Conservation (phyloP, 2,113 vertebrate genomes). For the Rhegmatorhina hoffmannsi region DNA sequence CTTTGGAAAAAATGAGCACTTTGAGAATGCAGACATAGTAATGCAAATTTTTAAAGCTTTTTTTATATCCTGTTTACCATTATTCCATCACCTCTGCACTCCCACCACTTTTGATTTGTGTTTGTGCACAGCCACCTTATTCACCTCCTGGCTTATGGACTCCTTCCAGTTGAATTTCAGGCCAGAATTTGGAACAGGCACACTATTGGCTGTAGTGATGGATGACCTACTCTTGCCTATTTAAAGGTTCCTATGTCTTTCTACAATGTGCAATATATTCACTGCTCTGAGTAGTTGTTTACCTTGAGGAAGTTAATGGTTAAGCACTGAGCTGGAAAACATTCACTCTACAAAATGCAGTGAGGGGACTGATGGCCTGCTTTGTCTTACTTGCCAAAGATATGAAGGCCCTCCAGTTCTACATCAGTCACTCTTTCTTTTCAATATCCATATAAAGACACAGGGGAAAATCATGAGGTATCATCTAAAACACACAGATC, state of each 20-base stretch:
- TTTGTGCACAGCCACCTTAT: background rate
- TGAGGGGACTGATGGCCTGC: background rate
- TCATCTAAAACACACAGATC: background rate
- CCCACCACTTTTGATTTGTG: conserved; percentile 24
- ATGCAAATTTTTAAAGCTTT: background rate
- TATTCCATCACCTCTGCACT: background rate
- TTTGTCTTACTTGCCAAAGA: conserved; percentile 31
- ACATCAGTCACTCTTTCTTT: conserved; percentile 21
- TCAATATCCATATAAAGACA: background rate
- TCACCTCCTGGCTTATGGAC: background rate
- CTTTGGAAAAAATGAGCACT: background rate
- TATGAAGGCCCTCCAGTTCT: conserved; percentile 34
- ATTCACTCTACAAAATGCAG: background rate
- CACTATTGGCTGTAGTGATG: background rate
- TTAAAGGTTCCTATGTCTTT: conserved; percentile 35
- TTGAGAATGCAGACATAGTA: background rate
- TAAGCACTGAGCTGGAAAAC: conserved; percentile 55
- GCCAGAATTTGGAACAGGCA: background rate
- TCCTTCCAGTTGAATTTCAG: background rate
- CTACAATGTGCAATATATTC: background rate
- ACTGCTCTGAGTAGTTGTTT: background rate
- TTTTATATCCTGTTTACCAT: background rate
- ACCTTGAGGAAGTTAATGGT: conserved; percentile 57
- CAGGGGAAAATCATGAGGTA: background rate
- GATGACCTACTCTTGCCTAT: conserved; percentile 1